Percentiles rank a stretch among this genome's conserved stretches.
These are phyloP conservation scores for Colistium nudipinnis DNA, from an alignment of 2,113 vertebrate species.

Conservation along the genomic window DNA sequence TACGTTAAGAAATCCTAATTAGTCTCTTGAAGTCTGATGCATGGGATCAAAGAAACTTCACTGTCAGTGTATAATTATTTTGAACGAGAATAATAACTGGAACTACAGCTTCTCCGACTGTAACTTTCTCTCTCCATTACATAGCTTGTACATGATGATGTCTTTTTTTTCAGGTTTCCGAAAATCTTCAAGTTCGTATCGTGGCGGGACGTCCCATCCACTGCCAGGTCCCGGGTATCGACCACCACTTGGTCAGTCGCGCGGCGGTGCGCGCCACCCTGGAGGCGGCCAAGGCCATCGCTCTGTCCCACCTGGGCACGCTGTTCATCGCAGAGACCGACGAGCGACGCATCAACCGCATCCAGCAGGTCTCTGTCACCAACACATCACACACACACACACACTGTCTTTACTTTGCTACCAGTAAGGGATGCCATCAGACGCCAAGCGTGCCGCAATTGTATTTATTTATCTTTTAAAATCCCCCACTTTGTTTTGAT, in stretches of 20 bases:
- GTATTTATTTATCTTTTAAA: not conserved
- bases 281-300: constrained; percentile 93
- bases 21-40: constrained; percentile 10
- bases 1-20: constrained; percentile 30
- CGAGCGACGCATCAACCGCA: constrained; percentile 95
- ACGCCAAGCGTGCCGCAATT: too few species aligned
- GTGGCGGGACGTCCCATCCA: constrained; percentile 96
- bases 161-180: constrained; percentile 81
- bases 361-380: constrained; percentile 88
- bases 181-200: constrained; percentile 89
- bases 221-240: constrained; percentile 94
- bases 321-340: constrained; percentile 97
- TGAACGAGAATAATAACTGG: not conserved
- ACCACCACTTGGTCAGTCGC: constrained; percentile 92
- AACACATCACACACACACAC: constrained; percentile 6
- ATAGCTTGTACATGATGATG: not conserved
- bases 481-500: not conserved
- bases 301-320: constrained; percentile 90
- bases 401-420: not conserved
- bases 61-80: not conserved
- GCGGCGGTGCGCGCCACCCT: constrained; percentile 91
- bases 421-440: not conserved
- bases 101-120: not conserved
- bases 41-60: constrained; percentile 7
- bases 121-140: not conserved